phyloP scores from a whole-genome alignment of 2,797 vertebrate species.

The Varecia variegata region DNA sequence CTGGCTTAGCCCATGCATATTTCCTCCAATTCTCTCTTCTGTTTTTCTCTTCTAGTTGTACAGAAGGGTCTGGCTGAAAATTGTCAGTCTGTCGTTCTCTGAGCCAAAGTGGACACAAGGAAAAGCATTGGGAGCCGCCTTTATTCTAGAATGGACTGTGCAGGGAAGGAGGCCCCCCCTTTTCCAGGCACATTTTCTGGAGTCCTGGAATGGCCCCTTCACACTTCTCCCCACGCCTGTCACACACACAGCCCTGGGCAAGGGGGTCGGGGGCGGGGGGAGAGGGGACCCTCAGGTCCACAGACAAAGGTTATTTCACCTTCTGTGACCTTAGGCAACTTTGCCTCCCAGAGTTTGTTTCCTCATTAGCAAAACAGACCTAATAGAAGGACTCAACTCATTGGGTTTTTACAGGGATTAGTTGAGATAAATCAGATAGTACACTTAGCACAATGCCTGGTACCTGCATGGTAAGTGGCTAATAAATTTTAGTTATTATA shows the following conservation, averaged over 20 bases:
- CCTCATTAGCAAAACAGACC: neutral
- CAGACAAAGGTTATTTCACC: neutral
- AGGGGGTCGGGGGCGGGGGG: rapidly evolving
- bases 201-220: neutral
- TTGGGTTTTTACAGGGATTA: neutral
- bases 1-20: no score
- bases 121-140: neutral
- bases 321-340: neutral
- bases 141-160: neutral
- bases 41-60: neutral
- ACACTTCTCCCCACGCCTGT: rapidly evolving
- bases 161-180: neutral
- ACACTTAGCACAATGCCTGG: neutral
- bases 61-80: neutral
- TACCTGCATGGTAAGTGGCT: neutral
- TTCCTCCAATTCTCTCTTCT: neutral
- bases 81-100: neutral
- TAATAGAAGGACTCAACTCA: neutral
- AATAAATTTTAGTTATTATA: neutral
- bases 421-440: slow-evolving; percentile 6
- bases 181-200: neutral
- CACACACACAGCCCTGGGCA: rapidly evolving
- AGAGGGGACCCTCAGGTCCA: neutral
- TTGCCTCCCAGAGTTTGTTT: neutral
- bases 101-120: neutral